Evolutionary conservation across 1,140 invertebrate genomes (phyloP).

Genomic region (Drosophila grimshawi): DNA sequence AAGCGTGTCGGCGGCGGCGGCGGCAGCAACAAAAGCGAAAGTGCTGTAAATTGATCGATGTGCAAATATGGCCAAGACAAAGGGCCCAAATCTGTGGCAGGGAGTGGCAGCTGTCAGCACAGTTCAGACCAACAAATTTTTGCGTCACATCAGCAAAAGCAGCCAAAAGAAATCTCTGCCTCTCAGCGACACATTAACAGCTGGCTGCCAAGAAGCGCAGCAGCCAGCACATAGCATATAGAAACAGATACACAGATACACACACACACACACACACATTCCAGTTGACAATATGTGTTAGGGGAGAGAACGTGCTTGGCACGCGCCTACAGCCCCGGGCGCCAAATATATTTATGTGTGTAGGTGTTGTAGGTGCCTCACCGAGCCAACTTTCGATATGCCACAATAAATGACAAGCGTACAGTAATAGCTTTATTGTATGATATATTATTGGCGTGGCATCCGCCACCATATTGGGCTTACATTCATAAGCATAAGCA

Average conservation of each 20-base stretch:
- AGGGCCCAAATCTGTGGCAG: slow-evolving; percentile 10
- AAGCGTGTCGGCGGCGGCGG: not conserved
- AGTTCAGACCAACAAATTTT: not conserved
- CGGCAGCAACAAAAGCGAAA: slow-evolving; percentile 44
- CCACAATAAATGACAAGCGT: slow-evolving; percentile 32
- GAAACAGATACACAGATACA: slow-evolving; percentile 19
- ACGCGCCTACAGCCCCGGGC: slow-evolving; percentile 44
- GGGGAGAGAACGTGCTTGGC: slow-evolving; percentile 42
- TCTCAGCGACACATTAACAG: slow-evolving; percentile 47
- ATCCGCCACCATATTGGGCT: slow-evolving; percentile 13
- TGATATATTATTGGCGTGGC: slow-evolving; percentile 65
- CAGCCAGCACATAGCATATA: not conserved
- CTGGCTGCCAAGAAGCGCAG: slow-evolving; percentile 9
- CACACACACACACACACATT: not conserved
- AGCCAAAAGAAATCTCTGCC: slow-evolving; percentile 30
- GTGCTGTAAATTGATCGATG: slow-evolving; percentile 77
- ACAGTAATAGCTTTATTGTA: slow-evolving; percentile 72
- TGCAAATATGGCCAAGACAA: slow-evolving; percentile 45
- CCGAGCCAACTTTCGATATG: slow-evolving; percentile 4
- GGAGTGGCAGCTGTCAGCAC: slow-evolving; percentile 10
- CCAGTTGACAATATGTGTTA: not conserved
- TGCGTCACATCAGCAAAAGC: slow-evolving; percentile 10
- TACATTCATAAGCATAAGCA: slow-evolving; percentile 24
- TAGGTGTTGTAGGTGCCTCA: not conserved
- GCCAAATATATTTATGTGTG: not conserved